These are phyloP conservation scores for Cerceris ruficornis DNA, from an alignment of 2,888 invertebrate genomes.

Conservation along the genomic window DNA sequence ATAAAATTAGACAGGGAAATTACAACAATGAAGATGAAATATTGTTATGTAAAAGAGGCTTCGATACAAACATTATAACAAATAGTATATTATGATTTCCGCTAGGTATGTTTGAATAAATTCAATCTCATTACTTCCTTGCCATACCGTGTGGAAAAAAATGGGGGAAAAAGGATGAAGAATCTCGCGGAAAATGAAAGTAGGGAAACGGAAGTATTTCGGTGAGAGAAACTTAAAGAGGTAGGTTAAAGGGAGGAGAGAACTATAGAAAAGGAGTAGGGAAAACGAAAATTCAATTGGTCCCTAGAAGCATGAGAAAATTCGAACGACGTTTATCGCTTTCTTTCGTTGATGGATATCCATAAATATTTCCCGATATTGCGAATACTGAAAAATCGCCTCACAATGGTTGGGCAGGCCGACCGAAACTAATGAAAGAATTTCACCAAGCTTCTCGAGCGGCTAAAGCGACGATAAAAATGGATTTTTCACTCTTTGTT, in stretches of 20 bases:
- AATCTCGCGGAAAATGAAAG: background rate
- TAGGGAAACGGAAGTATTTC: background rate
- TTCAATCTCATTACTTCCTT: no score
- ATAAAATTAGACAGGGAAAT: no score
- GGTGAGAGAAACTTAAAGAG: conserved; percentile 20
- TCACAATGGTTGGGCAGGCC: conserved; percentile 1
- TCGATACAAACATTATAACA: no score
- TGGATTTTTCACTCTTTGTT: background rate
- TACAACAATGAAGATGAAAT: no score
- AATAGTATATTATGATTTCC: no score
- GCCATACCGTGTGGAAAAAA: no score
- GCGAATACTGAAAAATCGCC: conserved; percentile 22
- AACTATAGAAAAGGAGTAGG: conserved; percentile 29
- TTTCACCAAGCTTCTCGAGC: background rate
- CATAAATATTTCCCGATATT: conserved; percentile 40
- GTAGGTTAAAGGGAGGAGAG: conserved; percentile 17
- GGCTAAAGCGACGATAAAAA: background rate
- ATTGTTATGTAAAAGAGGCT: no score
- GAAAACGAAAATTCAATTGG: conserved; percentile 22
- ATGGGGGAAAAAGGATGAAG: no score
- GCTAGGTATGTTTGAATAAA: no score
- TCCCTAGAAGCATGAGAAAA: conserved; percentile 46
- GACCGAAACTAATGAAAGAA: conserved; percentile 17
- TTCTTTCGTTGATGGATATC: conserved; percentile 30
- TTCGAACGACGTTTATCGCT: conserved; percentile 43